Evolutionary conservation across 1,140 invertebrate genomes (phyloP), one percentile per base, ranked within the genome.

Genomic region (Hylyphantes graminicola): DNA sequence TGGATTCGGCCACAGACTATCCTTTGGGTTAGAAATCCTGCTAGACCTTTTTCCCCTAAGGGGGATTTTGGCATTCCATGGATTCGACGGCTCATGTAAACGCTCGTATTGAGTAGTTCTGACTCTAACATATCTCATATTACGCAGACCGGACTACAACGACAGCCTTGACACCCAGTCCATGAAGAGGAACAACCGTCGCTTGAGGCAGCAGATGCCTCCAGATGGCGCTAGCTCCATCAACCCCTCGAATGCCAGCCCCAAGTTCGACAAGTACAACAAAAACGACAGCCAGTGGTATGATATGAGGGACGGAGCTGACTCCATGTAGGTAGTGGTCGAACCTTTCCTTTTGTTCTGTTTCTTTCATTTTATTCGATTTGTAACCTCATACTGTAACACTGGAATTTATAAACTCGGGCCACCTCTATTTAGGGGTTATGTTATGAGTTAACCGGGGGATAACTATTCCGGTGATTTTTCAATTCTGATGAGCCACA

Each of bases 221-320:
- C 87, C 87, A 68, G 87, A 87, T 78, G 87, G 87, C 53, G 87
- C 87, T 10, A 87, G 86, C 2, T 85, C 87, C 7, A 85, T 87
- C 5, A 87, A 85, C 64, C 83, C 83, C 48, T 86, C 87, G 0
- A 80, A 75, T 48, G 70, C 68, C 50, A 83, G 79, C 57, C 77
- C 86, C 55, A 74, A 87, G 77, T 87, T 85, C 76, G 64, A 83
- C 57, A 83, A 74, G 61, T 85, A 85, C 61, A 80, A 75, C 15
- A 84, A 86, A 53, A 81, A 79, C 17, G 75, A 86, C 59, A 80
- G 64, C 17, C 74, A 79, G 50, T 86, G 86, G 86, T 85, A 85
- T 57, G 86, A 86, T 75, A 78, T 84, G 80, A 76, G 76, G 67
- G 85, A 86, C 64, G 85, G 85, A 57, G 80, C 64, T 54, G 85